Evolutionary conservation across 2,888 invertebrate genomes (phyloP).

Genomic region (Schizotus pectinicornis): DNA sequence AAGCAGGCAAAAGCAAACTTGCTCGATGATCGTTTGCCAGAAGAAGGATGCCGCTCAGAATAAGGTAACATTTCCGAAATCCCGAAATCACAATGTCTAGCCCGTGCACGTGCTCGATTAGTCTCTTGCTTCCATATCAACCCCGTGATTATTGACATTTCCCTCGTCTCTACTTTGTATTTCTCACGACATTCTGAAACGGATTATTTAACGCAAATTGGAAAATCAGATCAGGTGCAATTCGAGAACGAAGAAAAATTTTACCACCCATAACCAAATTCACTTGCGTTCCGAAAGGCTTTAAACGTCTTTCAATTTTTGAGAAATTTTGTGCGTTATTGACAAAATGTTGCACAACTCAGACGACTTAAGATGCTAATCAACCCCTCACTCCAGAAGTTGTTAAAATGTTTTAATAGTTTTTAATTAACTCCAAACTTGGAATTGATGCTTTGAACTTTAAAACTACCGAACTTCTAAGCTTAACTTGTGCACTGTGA

Average conservation of each 20-base stretch:
- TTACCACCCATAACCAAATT: no score
- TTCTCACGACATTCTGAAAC: constrained; percentile 14
- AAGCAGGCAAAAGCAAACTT: constrained; percentile 1
- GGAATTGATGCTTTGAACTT: no score
- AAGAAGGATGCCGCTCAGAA: constrained; percentile 4
- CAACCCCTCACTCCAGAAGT: no score
- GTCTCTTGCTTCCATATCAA: constrained; percentile 9
- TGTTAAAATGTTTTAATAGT: no score
- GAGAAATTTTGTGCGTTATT: no score
- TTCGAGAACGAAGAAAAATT: not conserved
- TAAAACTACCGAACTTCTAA: no score
- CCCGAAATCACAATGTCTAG: constrained; percentile 8
- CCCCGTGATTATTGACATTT: constrained; percentile 17
- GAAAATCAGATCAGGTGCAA: constrained; percentile 13
- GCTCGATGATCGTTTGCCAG: constrained; percentile 1
- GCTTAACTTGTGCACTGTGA: no score
- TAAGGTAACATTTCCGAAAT: constrained; percentile 14
- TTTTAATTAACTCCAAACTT: no score
- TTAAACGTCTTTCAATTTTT: no score
- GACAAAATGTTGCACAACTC: no score
- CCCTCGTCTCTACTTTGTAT: constrained; percentile 13
- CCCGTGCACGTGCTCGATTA: constrained; percentile 11
- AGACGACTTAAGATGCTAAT: no score
- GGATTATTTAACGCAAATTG: constrained; percentile 15
- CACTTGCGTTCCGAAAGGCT: no score